A percentile compares a stretch with the other conserved stretches of the same genome.
Conservation (phyloP, 1,140 invertebrate genomes). For the Hirudo medicinalis region DNA sequence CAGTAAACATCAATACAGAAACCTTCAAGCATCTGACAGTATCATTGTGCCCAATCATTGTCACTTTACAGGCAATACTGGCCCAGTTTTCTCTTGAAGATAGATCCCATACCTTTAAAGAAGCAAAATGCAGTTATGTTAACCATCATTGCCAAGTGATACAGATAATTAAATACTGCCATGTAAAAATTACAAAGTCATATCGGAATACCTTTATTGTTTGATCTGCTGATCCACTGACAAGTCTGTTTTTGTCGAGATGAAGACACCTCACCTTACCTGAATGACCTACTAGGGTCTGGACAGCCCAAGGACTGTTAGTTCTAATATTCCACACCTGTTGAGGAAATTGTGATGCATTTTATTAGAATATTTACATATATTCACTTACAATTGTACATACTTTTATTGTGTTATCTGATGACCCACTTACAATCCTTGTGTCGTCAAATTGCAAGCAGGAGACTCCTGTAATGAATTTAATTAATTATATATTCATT, state of each 20-base stretch:
- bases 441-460: slow-evolving; percentile 47
- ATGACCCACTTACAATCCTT: slow-evolving; percentile 47
- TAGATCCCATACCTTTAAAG: slow-evolving; percentile 45
- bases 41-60: slow-evolving; percentile 45
- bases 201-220: slow-evolving; percentile 42
- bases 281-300: slow-evolving; percentile 47
- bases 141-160: no score
- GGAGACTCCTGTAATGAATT: slow-evolving; percentile 35
- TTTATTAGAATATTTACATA: background rate
- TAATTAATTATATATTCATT: background rate
- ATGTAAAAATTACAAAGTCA: background rate
- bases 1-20: slow-evolving; percentile 11
- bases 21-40: slow-evolving; percentile 46
- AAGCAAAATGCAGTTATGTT: no score
- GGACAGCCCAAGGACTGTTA: slow-evolving; percentile 47
- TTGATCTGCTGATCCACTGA: slow-evolving; percentile 45
- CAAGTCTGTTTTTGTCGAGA: slow-evolving; percentile 44
- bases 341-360: background rate
- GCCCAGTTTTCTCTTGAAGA: slow-evolving; percentile 46
- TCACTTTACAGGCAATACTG: slow-evolving; percentile 48
- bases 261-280: slow-evolving; percentile 47
- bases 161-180: background rate
- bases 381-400: slow-evolving; percentile 7
- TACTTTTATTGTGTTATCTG: slow-evolving; percentile 48
- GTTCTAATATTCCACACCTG: slow-evolving; percentile 44